phyloP scores from a whole-genome alignment of 1,140 invertebrate genomes.

The Lutraria rhynchaena region DNA sequence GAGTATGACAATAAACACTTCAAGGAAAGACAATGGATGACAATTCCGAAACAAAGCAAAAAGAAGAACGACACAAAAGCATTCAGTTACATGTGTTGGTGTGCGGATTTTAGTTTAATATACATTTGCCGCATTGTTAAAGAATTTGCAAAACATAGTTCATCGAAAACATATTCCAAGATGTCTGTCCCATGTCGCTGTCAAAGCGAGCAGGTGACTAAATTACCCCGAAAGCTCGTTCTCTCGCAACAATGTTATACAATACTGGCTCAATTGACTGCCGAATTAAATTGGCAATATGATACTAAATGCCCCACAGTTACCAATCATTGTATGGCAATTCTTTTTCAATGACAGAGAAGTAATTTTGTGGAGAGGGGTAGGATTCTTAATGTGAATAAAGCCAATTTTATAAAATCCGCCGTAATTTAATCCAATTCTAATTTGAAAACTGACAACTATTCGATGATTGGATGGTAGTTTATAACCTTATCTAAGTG shows the following conservation, averaged over 20 bases:
- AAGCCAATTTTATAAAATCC: conserved; percentile 47
- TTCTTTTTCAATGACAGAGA: conserved; percentile 17
- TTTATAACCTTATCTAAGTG: conserved; percentile 26
- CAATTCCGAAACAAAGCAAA: no score
- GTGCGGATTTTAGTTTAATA: no score
- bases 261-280: conserved; percentile 32
- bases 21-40: no score
- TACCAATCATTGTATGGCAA: conserved; percentile 10
- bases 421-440: conserved; percentile 55
- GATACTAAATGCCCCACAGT: conserved; percentile 12
- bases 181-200: background rate
- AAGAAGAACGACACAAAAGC: no score
- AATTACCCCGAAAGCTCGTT: conserved; percentile 1
- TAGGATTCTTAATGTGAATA: conserved; percentile 8
- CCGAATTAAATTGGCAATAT: conserved; percentile 9
- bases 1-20: no score
- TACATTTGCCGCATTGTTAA: no score
- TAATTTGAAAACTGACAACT: conserved; percentile 54
- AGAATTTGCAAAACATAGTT: no score
- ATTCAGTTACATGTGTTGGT: no score
- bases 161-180: no score
- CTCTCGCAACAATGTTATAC: conserved; percentile 15
- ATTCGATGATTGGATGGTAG: background rate
- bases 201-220: conserved; percentile 27
- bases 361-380: conserved; percentile 28